Conservation (phyloP, 2,113 vertebrate genomes). For the Thryonomys swinderianus region DNA sequence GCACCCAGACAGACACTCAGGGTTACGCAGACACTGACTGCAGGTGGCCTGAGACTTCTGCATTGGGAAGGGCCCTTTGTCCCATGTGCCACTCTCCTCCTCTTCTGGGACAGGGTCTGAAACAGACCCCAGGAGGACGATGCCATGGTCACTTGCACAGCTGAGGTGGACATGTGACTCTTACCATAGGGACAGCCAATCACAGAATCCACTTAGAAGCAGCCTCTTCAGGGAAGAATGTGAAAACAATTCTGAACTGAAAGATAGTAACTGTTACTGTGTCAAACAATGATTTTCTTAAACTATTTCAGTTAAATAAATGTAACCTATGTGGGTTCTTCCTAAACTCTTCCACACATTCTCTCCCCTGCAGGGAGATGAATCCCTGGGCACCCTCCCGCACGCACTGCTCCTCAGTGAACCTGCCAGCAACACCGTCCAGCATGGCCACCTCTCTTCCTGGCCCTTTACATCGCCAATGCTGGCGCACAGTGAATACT, state of each 20-base stretch:
- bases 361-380: not conserved
- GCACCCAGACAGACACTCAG: not conserved
- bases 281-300: not conserved
- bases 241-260: not conserved
- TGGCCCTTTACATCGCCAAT: not conserved
- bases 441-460: not conserved
- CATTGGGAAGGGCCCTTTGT: not conserved
- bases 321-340: not conserved
- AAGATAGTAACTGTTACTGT: not conserved
- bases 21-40: not conserved
- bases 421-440: not conserved
- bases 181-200: not conserved
- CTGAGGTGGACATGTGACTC: not conserved
- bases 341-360: not conserved
- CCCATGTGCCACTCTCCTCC: not conserved
- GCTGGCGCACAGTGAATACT: not conserved
- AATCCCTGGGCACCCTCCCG: not conserved
- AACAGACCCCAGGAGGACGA: conserved; percentile 1
- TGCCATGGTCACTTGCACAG: not conserved
- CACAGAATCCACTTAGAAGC: not conserved
- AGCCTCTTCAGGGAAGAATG: not conserved
- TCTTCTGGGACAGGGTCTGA: conserved; percentile 16
- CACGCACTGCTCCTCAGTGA: not conserved
- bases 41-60: not conserved
- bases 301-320: not conserved